Evolutionary conservation across 2,888 invertebrate genomes (phyloP).

Genomic region (Apamea crenata): DNA sequence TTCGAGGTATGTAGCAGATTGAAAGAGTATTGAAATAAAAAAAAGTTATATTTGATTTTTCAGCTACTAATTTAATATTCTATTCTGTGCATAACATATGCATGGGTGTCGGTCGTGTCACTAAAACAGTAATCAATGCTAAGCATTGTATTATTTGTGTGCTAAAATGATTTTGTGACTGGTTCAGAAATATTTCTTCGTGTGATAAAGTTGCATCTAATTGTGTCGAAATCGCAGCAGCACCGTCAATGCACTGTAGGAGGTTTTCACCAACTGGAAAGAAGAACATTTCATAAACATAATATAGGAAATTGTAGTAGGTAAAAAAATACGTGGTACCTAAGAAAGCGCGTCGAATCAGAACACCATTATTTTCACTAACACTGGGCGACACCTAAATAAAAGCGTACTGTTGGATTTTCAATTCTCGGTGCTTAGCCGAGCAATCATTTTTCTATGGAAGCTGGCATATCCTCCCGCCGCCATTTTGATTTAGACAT

Average conservation of each 20-base stretch:
- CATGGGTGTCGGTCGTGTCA: background rate
- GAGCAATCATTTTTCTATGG: background rate
- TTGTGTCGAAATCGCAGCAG: slow-evolving; percentile 77
- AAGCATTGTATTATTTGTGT: background rate
- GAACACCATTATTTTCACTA: background rate
- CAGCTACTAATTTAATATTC: background rate
- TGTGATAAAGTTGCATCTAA: slow-evolving; percentile 20
- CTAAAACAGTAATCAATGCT: background rate
- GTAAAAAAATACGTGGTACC: background rate
- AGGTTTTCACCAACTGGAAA: slow-evolving; percentile 86
- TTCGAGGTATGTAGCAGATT: background rate
- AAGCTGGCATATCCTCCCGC: background rate
- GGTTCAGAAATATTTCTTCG: background rate
- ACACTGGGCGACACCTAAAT: too few species aligned
- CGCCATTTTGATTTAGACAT: background rate
- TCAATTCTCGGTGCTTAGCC: background rate
- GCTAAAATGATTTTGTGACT: background rate
- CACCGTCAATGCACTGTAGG: slow-evolving; percentile 85
- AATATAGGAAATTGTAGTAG: background rate
- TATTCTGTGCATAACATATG: background rate
- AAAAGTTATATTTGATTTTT: background rate
- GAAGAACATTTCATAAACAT: slow-evolving; percentile 14
- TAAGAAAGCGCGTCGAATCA: too few species aligned
- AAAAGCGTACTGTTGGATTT: background rate
- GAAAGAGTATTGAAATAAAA: background rate